phyloP scores from a whole-genome alignment of 2,797 vertebrate genomes.

The Eidolon dupreanum region DNA sequence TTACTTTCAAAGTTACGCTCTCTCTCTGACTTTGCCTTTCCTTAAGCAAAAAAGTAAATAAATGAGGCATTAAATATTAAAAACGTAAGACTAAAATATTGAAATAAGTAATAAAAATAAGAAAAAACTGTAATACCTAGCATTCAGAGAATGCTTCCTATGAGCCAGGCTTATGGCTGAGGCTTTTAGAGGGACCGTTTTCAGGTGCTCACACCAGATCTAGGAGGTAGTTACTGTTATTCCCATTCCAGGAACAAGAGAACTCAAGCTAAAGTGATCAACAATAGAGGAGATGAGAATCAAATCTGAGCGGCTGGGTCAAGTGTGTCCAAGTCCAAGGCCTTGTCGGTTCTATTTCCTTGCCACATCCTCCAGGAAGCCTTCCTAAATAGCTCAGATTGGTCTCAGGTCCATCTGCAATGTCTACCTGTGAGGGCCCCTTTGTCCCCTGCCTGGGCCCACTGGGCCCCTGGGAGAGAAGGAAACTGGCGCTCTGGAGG shows the following conservation, averaged over 20 bases:
- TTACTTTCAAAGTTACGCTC: neutral
- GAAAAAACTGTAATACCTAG: rapidly evolving
- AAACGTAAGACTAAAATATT: neutral
- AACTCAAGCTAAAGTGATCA: neutral
- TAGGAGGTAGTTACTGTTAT: rapidly evolving
- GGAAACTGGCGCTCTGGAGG: neutral
- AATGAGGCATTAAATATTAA: neutral
- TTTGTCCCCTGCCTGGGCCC: rapidly evolving
- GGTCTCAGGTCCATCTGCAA: too few relatives aligned
- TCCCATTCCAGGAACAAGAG: neutral
- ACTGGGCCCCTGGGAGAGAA: neutral
- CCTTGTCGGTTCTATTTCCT: neutral
- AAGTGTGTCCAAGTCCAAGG: neutral
- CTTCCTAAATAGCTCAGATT: neutral
- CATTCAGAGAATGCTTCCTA: neutral
- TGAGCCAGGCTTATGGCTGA: neutral
- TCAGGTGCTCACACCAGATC: neutral
- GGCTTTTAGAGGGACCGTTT: neutral
- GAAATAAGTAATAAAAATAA: neutral
- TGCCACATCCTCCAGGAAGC: neutral
- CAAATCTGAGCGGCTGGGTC: neutral
- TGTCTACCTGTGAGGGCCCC: rapidly evolving
- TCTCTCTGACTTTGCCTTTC: neutral
- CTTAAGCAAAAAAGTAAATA: neutral
- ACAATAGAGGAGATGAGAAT: neutral